phyloP scores from a whole-genome alignment of 2,888 invertebrate genomes.

The Chymomyza caudatula region DNA sequence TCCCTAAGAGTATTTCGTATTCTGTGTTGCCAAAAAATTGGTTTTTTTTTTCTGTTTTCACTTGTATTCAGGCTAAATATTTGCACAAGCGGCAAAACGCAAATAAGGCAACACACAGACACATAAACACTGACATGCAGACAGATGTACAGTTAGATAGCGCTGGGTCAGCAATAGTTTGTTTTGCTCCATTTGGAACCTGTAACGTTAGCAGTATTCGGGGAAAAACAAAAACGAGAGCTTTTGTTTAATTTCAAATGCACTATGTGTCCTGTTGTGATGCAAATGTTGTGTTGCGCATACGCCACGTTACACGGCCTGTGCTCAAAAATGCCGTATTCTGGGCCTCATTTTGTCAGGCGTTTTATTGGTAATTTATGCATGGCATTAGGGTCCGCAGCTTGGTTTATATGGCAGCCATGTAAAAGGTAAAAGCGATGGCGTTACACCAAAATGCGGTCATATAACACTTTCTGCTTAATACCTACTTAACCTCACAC shows the following conservation, averaged over 20 bases:
- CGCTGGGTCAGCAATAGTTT: not conserved
- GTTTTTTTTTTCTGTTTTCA: no score
- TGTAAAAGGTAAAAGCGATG: not conserved
- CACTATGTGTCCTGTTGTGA: constrained; percentile 22
- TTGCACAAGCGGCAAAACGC: not conserved
- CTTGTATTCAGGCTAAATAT: no score
- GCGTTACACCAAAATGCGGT: constrained; percentile 43
- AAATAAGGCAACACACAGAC: not conserved
- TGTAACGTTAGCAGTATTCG: not conserved
- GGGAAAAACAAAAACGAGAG: constrained; percentile 1
- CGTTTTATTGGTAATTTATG: constrained; percentile 44
- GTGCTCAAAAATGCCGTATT: not conserved
- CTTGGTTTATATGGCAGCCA: not conserved
- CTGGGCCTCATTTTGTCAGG: constrained; percentile 17
- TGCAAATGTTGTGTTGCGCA: constrained; percentile 49
- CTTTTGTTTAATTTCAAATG: constrained; percentile 17
- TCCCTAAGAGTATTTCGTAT: no score
- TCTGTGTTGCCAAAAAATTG: no score
- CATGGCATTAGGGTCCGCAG: constrained; percentile 8
- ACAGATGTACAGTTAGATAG: not conserved
- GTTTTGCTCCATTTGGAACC: not conserved
- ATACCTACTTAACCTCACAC: constrained; percentile 3
- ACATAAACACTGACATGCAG: not conserved
- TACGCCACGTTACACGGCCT: not conserved
- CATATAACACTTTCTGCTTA: not conserved